Evolutionary conservation across 2,888 invertebrate genomes (phyloP).

Genomic region (Graphium colonna): DNA sequence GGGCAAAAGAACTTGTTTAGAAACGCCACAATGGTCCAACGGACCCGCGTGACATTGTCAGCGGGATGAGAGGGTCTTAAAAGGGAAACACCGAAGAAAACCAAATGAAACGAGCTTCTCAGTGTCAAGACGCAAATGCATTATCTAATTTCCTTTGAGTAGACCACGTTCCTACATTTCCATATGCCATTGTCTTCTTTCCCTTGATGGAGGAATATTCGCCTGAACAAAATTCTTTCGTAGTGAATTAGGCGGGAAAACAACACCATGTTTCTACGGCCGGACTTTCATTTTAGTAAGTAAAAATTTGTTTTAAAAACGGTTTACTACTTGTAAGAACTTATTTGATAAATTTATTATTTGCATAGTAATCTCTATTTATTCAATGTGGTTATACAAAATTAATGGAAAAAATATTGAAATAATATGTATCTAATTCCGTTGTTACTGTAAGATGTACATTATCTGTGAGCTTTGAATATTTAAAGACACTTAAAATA

Average conservation of each 20-base stretch:
- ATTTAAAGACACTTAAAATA: too few relatives aligned
- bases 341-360: too few relatives aligned
- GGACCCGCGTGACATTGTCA: constrained; percentile 4
- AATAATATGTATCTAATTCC: too few relatives aligned
- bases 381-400: too few relatives aligned
- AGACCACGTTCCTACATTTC: constrained; percentile 1
- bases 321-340: too few relatives aligned
- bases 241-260: neutral
- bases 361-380: too few relatives aligned
- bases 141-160: constrained; percentile 22
- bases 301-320: too few relatives aligned
- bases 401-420: too few relatives aligned
- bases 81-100: neutral
- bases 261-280: neutral
- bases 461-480: too few relatives aligned
- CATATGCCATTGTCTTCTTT: constrained; percentile 7
- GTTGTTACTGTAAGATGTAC: too few relatives aligned
- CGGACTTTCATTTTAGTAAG: too few relatives aligned
- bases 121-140: constrained; percentile 12
- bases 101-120: constrained; percentile 11
- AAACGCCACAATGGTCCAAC: constrained; percentile 8
- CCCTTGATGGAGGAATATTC: neutral
- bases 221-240: neutral
- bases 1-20: constrained; percentile 7
- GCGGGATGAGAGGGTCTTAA: neutral